Evolutionary conservation across 1,140 invertebrate genomes (phyloP), one percentile per base, ranked within the genome.

Genomic region (Magallana angulata): DNA sequence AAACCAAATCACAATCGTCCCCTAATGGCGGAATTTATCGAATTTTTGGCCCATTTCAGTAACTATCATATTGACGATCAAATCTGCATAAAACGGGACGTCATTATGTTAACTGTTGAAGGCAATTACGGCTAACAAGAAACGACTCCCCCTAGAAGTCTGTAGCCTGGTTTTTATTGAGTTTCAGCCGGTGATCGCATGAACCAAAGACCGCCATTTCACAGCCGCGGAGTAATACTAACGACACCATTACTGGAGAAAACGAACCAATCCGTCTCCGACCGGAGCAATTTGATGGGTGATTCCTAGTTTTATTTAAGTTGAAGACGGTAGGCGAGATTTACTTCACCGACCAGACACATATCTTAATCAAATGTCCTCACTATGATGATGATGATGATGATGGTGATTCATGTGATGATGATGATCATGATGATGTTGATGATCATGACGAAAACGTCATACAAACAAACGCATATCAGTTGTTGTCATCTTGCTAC

Each of bases 71-170:
- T 76, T 76, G 68, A 76, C 68, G 14, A 76, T 76, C 68, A 76
- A 76, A 76, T 76, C 68, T 76, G 24, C 68, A 76, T 76, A 76
- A 76, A 76, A 76, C 68, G 68, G 68, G 68, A 76, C 68, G 68
- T 30, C 68, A 24, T 76, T 76, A 76, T 76, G 68, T 30, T 30
- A 36, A 76, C 68, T 76, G 68, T 76, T 76, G 68, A 76, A 36
- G 68, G 68, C 68, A 76, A 76, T 76, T 76, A 76, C 36, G 68
- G 24, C 68, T 76, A 76, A 76, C 68, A 76, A 76, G 68, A 76
- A 76, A 30, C 68, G 68, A 24, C 68, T 76, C 68, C 68, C 36
- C 68, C 9, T 11, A 36, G 68, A 76, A 48, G 68, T 11, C 68
- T 30, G 24, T 8, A 76, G 68, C 12, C 68, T 11, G 24, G 11